Evolutionary conservation across 2,113 vertebrate species (phyloP).

Genomic region (Dromaius novaehollandiae): DNA sequence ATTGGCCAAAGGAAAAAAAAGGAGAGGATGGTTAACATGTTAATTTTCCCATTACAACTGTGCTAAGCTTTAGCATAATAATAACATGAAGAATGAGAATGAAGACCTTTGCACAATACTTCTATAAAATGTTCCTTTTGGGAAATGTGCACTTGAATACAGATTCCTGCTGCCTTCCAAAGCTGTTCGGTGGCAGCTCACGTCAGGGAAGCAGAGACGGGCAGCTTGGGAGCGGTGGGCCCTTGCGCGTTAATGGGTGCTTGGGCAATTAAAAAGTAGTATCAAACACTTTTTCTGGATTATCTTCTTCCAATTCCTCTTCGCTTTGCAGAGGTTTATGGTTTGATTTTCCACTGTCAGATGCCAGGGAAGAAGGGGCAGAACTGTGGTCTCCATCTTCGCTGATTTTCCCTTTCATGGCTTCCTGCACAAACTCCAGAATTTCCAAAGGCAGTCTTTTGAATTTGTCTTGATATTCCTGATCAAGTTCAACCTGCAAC

Average conservation of each 20-base stretch:
- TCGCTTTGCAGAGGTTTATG: conserved; percentile 87
- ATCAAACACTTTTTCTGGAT: conserved; percentile 87
- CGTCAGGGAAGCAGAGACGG: not conserved
- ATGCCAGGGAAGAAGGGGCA: conserved; percentile 65
- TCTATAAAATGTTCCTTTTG: conserved; percentile 59
- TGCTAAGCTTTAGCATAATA: conserved; percentile 63
- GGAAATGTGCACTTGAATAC: conserved; percentile 57
- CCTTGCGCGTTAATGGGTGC: conserved; percentile 10
- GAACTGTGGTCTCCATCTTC: conserved; percentile 83
- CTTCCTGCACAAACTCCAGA: conserved; percentile 97
- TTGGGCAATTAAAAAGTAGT: conserved; percentile 84
- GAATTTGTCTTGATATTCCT: conserved; percentile 99
- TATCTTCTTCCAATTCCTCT: conserved; percentile 84
- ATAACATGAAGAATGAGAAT: conserved; percentile 48
- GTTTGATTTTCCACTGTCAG: conserved; percentile 84
- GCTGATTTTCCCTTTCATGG: conserved; percentile 88
- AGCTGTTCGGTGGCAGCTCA: conserved; percentile 68
- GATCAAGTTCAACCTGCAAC: conserved; percentile 94
- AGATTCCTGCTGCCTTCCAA: conserved; percentile 69
- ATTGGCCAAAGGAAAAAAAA: conserved; percentile 42
- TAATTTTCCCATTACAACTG: conserved; percentile 62
- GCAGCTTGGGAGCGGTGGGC: conserved; percentile 4
- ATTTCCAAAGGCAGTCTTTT: conserved; percentile 96
- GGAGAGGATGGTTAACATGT: conserved; percentile 43
- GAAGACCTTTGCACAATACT: conserved; percentile 47